Evolutionary conservation across 2,888 invertebrate genomes (phyloP).

Genomic region (Trichacis sp.): DNA sequence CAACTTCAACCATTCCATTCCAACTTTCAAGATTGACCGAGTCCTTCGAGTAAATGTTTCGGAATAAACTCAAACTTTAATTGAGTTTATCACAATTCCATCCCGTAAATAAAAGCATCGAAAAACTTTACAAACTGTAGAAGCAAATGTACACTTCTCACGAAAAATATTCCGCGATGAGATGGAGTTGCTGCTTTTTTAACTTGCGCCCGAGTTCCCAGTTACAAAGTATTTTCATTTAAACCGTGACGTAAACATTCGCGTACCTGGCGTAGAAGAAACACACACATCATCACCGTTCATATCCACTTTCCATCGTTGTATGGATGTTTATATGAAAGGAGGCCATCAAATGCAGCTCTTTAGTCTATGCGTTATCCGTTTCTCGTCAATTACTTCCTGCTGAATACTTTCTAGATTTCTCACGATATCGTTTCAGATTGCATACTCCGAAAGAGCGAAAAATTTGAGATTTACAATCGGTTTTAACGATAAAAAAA

Average conservation of each 20-base stretch:
- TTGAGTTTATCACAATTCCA: not conserved
- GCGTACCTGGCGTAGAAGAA: slow-evolving; percentile 23
- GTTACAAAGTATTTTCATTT: slow-evolving; percentile 31
- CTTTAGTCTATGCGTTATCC: slow-evolving; percentile 42
- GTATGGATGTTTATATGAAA: slow-evolving; percentile 37
- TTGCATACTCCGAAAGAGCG: not conserved
- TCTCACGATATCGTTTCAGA: slow-evolving; percentile 29
- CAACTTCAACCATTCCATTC: no score
- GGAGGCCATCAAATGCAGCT: slow-evolving; percentile 32
- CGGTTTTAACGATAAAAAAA: not conserved
- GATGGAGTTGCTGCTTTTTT: not conserved
- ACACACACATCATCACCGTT: slow-evolving; percentile 28
- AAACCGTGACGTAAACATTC: slow-evolving; percentile 28
- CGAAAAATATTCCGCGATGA: not conserved
- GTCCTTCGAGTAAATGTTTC: no score
- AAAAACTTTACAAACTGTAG: not conserved
- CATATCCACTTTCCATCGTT: slow-evolving; percentile 34
- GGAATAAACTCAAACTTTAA: not conserved
- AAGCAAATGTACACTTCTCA: slow-evolving; percentile 1
- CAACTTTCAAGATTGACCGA: no score
- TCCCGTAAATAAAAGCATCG: not conserved
- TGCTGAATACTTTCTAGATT: slow-evolving; percentile 33
- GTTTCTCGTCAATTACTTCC: slow-evolving; percentile 42
- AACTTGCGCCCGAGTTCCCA: not conserved
- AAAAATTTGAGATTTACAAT: not conserved